These are phyloP conservation scores for Oreohelix idahoensis DNA, from an alignment of 1,140 invertebrate genomes.

Conservation along the genomic window DNA sequence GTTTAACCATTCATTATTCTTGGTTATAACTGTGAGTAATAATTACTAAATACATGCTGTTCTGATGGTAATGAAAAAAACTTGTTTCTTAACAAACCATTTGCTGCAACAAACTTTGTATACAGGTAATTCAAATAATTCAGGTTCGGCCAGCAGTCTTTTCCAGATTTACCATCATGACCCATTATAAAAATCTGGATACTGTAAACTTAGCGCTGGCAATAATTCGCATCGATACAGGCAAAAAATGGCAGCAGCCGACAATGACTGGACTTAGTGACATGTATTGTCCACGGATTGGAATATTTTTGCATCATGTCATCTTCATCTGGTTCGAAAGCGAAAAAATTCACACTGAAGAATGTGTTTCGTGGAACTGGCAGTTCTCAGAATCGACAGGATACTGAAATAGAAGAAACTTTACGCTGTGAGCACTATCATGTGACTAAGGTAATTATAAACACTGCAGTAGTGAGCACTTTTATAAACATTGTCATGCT, in stretches of 20 bases:
- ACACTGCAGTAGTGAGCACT: not conserved
- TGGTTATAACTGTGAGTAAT: too few relatives aligned
- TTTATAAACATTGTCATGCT: not conserved
- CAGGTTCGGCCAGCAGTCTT: too few relatives aligned
- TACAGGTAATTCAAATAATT: too few relatives aligned
- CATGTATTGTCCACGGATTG: slow-evolving; percentile 33
- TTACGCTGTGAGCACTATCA: slow-evolving; percentile 65
- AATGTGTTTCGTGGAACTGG: slow-evolving; percentile 65
- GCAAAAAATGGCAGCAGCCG: slow-evolving; percentile 39
- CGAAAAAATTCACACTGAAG: slow-evolving; percentile 64
- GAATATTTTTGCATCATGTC: slow-evolving; percentile 46
- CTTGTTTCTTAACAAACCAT: too few relatives aligned
- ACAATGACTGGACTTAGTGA: slow-evolving; percentile 44
- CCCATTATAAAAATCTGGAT: too few relatives aligned
- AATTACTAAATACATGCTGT: too few relatives aligned
- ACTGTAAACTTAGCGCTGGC: too few relatives aligned
- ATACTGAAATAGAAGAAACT: slow-evolving; percentile 66
- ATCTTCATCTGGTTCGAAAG: slow-evolving; percentile 52
- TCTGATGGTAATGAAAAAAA: too few relatives aligned
- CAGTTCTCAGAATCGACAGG: slow-evolving; percentile 56
- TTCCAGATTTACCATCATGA: too few relatives aligned
- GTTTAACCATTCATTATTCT: too few relatives aligned
- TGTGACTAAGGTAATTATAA: slow-evolving; percentile 63
- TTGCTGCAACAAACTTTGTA: too few relatives aligned
- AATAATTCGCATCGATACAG: too few relatives aligned